Evolutionary conservation across 2,888 invertebrate genomes (phyloP).

Genomic region (Protodeltote pygarga): DNA sequence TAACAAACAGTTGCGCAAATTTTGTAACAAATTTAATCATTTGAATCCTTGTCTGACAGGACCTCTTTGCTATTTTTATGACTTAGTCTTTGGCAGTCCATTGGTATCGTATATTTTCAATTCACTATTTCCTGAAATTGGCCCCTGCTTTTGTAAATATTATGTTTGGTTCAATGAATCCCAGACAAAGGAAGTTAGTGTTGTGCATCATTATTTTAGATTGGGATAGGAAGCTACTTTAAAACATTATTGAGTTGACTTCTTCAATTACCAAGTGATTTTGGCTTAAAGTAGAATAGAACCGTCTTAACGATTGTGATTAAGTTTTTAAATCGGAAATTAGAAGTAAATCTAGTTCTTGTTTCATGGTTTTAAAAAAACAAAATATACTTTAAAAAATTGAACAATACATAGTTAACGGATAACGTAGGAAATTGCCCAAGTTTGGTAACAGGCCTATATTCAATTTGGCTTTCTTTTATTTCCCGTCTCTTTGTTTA

Average conservation of each 20-base stretch:
- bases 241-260: no score
- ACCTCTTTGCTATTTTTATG: conserved; percentile 6
- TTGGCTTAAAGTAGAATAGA: no score
- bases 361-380: no score
- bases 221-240: conserved; percentile 16
- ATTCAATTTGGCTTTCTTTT: conserved; percentile 71
- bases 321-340: no score
- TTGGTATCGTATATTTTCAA: conserved; percentile 62
- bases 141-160: conserved; percentile 56
- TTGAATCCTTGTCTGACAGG: no score
- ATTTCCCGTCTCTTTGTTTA: conserved; percentile 70
- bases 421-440: conserved; percentile 54
- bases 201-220: conserved; percentile 32
- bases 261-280: no score
- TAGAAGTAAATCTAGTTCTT: no score
- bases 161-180: conserved; percentile 52
- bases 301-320: no score
- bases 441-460: conserved; percentile 61
- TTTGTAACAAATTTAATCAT: no score
- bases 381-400: conserved; percentile 19
- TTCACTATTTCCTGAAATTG: conserved; percentile 63
- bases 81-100: conserved; percentile 54
- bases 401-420: conserved; percentile 41
- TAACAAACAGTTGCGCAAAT: no score
- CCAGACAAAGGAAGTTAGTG: conserved; percentile 47